Conservation (phyloP, 2,797 vertebrate genomes). For the Hapalemur alaotrensis region DNA sequence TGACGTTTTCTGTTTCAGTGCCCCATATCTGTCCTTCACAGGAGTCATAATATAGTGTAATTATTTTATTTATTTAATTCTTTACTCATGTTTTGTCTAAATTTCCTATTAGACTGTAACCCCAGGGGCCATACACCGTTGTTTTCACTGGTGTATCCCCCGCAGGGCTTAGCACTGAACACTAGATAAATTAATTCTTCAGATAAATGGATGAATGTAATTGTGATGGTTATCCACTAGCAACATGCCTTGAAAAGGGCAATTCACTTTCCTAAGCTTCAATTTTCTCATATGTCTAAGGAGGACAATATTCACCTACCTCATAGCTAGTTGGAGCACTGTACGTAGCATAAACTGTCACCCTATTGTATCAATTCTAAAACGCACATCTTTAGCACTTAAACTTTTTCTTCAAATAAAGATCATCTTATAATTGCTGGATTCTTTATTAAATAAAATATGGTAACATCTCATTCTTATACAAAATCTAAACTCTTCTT, state of each 20-base stretch:
- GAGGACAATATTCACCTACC: not conserved
- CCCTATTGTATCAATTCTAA: not conserved
- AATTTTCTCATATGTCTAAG: not conserved
- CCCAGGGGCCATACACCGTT: too few relatives aligned
- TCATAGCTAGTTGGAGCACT: rapidly evolving
- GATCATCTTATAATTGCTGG: not conserved
- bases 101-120: not conserved
- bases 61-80: not conserved
- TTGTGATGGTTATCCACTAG: not conserved
- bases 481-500: not conserved
- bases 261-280: not conserved
- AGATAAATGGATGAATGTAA: not conserved
- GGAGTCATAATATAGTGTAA: too few relatives aligned
- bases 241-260: not conserved
- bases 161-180: not conserved
- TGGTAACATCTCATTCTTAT: not conserved
- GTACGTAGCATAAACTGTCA: rapidly evolving
- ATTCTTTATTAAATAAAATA: not conserved
- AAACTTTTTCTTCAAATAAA: not conserved
- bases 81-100: not conserved
- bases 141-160: not conserved
- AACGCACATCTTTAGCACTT: not conserved
- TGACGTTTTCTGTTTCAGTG: not conserved
- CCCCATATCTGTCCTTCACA: not conserved
- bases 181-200: not conserved